Evolutionary conservation across 2,888 invertebrate species (phyloP), one percentile per base, ranked within the genome.

Genomic region (Plebejus melissa): DNA sequence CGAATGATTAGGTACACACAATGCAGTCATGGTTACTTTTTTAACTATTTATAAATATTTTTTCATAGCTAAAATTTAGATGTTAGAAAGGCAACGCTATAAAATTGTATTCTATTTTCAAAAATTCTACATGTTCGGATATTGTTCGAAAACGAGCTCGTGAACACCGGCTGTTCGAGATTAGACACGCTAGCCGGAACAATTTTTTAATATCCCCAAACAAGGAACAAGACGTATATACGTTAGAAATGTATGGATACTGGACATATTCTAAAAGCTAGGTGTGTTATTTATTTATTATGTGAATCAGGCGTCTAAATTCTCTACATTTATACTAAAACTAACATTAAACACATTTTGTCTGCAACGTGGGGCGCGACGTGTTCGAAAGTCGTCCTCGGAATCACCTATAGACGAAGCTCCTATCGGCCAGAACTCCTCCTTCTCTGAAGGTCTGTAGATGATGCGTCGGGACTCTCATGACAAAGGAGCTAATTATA

Each of bases 101-200:
- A 32, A 72, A 72, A 72, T 54, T 16, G 50, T 72, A 60, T 78
- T 81, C 75, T 76, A 76, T 80, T 80, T 83, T 81, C 78, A 76
- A 82, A 82, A 83, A 83, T 80, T 80, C 78, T 76, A 36, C 78
- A 81, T 78, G 78, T 82, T 81, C 76, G 78, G 78, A 80, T 81
- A 82, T 81, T 78, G 76, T 79, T 82, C 79, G 78, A 74, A 77
- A 81, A 80, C 80, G 80, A 82, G 81, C 81, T 80, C 81, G 82
- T 79, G 81, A 84, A 84, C 89, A 85, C 89, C 92, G 91, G 91
- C 90, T 93, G 93, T 83, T 80, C 83, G 81, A 89, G 88, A 93
- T 93, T 93, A 93, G 90, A 88, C 90, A 93, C 92, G 93, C 88
- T 93, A 91, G 90, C 91, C 92, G 91, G 92, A 92, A 91, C 92